These are phyloP conservation scores for Eristalis arbustorum DNA, from an alignment of 2,888 invertebrate genomes.

Conservation along the genomic window DNA sequence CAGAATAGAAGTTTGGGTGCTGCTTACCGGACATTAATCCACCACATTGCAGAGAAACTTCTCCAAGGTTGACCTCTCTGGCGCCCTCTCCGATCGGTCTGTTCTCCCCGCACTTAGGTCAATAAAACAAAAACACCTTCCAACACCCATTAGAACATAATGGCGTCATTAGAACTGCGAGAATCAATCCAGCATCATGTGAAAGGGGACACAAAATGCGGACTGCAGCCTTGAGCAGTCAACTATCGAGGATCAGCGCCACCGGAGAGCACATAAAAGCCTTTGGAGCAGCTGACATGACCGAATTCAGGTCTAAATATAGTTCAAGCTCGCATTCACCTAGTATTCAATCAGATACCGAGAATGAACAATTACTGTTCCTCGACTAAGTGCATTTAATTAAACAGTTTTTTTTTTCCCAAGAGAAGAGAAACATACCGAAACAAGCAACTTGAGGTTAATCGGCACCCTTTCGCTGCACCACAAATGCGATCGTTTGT, in stretches of 20 bases:
- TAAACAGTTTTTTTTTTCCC: neutral
- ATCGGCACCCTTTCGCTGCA: slow-evolving; percentile 31
- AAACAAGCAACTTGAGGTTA: neutral
- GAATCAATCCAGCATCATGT: neutral
- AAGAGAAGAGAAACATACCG: neutral
- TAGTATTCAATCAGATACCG: slow-evolving; percentile 19
- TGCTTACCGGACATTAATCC: too few species aligned
- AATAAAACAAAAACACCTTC: neutral
- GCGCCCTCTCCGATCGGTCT: neutral
- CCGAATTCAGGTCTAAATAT: slow-evolving; percentile 13
- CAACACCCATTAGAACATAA: neutral
- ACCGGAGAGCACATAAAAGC: slow-evolving; percentile 5
- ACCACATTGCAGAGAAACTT: neutral
- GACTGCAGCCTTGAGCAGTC: slow-evolving; percentile 24
- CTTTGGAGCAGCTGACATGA: slow-evolving; percentile 27
- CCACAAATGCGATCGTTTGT: neutral
- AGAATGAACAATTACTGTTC: slow-evolving; percentile 1
- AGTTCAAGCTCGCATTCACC: neutral
- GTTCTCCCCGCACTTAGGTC: neutral
- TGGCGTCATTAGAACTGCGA: neutral
- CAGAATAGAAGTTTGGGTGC: too few species aligned
- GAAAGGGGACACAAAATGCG: slow-evolving; percentile 4
- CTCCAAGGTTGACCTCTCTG: neutral
- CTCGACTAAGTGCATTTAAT: slow-evolving; percentile 34
- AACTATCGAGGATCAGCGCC: slow-evolving; percentile 30